Evolutionary conservation across 37 sponge, comb jelly and placozoan genomes (phyloP).

Genomic region (Mnemiopsis leidyi): DNA sequence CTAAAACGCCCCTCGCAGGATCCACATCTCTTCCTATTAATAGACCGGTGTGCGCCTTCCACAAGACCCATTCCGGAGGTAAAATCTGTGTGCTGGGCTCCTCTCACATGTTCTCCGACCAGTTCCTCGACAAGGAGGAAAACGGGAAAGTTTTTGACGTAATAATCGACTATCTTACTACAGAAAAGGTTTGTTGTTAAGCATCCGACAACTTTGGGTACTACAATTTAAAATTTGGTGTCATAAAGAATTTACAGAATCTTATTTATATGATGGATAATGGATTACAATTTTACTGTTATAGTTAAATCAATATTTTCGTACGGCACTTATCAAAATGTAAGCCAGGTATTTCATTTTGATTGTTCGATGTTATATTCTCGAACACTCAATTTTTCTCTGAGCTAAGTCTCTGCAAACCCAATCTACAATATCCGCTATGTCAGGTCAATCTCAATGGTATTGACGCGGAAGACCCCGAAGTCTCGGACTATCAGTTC

Average conservation of each 20-base stretch:
- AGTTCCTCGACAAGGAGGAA: slow-evolving; percentile 91
- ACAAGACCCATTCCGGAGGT: slow-evolving; percentile 73
- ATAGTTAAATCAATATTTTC: no score
- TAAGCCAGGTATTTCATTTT: no score
- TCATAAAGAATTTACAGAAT: no score
- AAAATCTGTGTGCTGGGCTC: slow-evolving; percentile 94
- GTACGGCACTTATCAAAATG: neutral
- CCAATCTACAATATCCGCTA: no score
- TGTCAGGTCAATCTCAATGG: slow-evolving; percentile 76
- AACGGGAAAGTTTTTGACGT: slow-evolving; percentile 73
- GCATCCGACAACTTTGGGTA: no score
- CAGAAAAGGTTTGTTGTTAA: slow-evolving; percentile 47
- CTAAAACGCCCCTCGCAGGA: slow-evolving; percentile 68
- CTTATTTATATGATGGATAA: no score
- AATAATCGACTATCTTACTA: slow-evolving; percentile 42
- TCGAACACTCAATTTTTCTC: no score
- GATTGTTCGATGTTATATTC: no score
- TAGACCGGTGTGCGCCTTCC: slow-evolving; percentile 96
- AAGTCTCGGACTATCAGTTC: slow-evolving; percentile 93
- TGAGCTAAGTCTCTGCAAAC: no score
- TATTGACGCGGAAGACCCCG: slow-evolving; percentile 95
- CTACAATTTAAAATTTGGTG: no score
- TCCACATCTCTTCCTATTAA: slow-evolving; percentile 88
- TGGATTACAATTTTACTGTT: no score
- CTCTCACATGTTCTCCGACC: slow-evolving; percentile 85